Percentiles rank a stretch among this genome's conserved stretches.
Conservation (phyloP, 2,113 vertebrate species). For the Craseonycteris thonglongyai region DNA sequence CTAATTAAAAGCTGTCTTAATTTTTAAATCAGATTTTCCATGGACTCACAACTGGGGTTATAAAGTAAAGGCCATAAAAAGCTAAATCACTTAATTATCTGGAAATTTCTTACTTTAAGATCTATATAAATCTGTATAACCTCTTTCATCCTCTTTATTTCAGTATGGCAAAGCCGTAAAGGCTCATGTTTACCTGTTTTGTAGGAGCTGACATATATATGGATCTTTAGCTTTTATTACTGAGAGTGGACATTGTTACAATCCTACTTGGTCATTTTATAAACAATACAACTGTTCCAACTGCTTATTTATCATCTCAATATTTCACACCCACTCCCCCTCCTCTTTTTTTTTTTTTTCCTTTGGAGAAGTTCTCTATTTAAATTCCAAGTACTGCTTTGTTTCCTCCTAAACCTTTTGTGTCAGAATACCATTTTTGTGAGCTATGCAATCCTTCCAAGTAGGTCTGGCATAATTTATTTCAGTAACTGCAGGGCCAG, state of each 20-base stretch:
- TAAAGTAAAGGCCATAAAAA: background rate
- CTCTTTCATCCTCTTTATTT: background rate
- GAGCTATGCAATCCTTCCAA: background rate
- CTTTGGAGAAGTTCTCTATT: background rate
- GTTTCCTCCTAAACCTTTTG: background rate
- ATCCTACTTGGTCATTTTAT: background rate
- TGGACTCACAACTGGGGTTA: background rate
- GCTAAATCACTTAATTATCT: constrained; percentile 7
- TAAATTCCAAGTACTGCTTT: background rate
- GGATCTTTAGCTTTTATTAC: background rate
- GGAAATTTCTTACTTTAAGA: background rate
- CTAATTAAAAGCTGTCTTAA: background rate
- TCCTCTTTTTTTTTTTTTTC: background rate
- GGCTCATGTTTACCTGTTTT: constrained; percentile 15
- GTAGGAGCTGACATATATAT: background rate
- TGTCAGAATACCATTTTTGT: background rate
- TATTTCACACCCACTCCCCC: no score
- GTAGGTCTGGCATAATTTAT: background rate
- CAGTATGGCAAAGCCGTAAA: constrained; percentile 22
- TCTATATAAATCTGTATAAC: background rate
- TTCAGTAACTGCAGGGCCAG: background rate
- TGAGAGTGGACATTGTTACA: background rate
- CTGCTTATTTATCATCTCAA: background rate
- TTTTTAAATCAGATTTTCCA: constrained; percentile 22
- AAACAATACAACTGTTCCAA: background rate